These are phyloP conservation scores for Diachrysia chrysitis DNA, from an alignment of 2,888 invertebrate genomes.

Conservation along the genomic window DNA sequence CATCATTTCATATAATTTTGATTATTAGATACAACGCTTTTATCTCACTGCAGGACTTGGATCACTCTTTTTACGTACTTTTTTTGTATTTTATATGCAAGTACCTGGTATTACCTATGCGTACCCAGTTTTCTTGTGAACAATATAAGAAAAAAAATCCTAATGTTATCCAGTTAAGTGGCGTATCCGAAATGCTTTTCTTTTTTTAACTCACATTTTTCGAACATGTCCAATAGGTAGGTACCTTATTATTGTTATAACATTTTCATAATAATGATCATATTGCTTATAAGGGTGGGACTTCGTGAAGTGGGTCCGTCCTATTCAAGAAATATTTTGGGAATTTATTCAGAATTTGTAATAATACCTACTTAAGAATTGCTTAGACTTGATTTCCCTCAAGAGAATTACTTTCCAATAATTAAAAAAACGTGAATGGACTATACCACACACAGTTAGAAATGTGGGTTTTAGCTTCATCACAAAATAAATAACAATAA, in stretches of 20 bases:
- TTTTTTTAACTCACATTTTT: neutral
- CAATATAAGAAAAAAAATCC: neutral
- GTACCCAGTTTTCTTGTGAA: too few species aligned
- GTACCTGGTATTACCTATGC: too few species aligned
- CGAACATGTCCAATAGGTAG: neutral
- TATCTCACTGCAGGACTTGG: too few species aligned
- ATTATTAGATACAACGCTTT: too few species aligned
- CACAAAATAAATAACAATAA: too few species aligned
- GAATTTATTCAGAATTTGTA: neutral
- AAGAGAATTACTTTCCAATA: too few species aligned
- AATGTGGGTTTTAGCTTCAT: too few species aligned
- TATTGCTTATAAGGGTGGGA: neutral
- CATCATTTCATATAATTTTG: too few species aligned
- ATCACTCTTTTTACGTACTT: too few species aligned
- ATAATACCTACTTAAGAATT: neutral
- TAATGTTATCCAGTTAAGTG: neutral
- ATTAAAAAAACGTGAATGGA: too few species aligned
- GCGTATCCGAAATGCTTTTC: neutral
- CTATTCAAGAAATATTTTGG: neutral
- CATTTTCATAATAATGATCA: conserved; percentile 1
- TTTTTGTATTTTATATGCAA: too few species aligned
- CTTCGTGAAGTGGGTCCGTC: neutral
- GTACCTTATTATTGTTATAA: neutral
- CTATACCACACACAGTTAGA: too few species aligned
- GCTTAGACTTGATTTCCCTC: neutral